These are phyloP conservation scores for Zaprionus bogoriensis DNA, from an alignment of 2,888 invertebrate genomes.

Conservation along the genomic window DNA sequence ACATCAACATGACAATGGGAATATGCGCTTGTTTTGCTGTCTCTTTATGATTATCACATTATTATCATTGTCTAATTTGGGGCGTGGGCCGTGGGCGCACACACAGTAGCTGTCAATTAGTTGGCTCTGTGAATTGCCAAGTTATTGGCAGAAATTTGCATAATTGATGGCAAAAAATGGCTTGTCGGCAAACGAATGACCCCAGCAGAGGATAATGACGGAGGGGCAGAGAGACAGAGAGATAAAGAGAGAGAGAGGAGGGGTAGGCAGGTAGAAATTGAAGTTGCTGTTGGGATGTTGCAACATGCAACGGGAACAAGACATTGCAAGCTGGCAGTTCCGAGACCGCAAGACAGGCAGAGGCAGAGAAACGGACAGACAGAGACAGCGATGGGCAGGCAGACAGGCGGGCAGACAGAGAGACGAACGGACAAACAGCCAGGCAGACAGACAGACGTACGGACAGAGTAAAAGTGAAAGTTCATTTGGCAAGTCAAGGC, in stretches of 20 bases:
- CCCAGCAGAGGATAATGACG: background rate
- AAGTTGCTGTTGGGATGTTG: constrained; percentile 24
- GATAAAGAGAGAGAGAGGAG: constrained; percentile 2
- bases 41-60: constrained; percentile 23
- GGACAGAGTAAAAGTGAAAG: constrained; percentile 71
- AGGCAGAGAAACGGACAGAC: background rate
- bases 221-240: background rate
- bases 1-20: too few species aligned
- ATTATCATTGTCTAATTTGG: constrained; percentile 22
- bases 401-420: background rate
- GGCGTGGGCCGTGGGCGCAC: constrained; percentile 27
- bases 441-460: constrained; percentile 2
- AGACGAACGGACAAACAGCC: background rate
- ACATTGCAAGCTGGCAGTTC: constrained; percentile 7
- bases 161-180: constrained; percentile 71
- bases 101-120: constrained; percentile 70
- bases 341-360: constrained; percentile 3
- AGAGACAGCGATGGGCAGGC: background rate
- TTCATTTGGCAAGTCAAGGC: constrained; percentile 76
- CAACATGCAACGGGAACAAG: constrained; percentile 51
- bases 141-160: constrained; percentile 76
- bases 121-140: constrained; percentile 62
- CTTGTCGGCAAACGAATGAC: too few species aligned
- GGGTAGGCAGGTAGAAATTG: constrained; percentile 6
- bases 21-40: background rate